Percentiles rank a stretch among this genome's conserved stretches.
These are phyloP conservation scores for Catharus ustulatus DNA, from an alignment of 2,797 vertebrate genomes.

Conservation along the genomic window DNA sequence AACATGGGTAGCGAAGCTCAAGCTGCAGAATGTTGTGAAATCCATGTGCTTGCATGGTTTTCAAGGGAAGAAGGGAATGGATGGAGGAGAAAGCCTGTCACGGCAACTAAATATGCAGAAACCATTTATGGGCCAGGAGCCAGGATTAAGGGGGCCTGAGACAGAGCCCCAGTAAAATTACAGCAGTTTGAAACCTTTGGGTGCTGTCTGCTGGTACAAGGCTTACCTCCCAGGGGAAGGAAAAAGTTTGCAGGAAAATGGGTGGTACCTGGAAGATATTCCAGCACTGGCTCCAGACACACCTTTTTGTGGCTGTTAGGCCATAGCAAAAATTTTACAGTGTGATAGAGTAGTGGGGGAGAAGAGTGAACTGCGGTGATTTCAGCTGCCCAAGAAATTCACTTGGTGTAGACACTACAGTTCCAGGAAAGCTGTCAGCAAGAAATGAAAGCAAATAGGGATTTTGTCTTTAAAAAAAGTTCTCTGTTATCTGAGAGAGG, in stretches of 20 bases:
- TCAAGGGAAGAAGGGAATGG: neutral
- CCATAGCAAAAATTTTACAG: neutral
- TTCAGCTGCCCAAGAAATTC: conserved; percentile 22
- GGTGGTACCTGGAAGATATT: neutral
- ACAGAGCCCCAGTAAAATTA: neutral
- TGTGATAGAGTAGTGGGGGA: neutral
- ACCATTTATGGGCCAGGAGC: neutral
- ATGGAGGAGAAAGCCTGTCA: neutral
- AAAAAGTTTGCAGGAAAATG: neutral
- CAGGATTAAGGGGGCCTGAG: neutral
- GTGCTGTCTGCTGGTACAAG: neutral
- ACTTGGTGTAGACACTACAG: neutral
- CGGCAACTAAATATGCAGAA: neutral
- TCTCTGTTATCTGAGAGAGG: neutral
- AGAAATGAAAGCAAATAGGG: conserved; percentile 25
- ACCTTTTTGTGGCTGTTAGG: neutral
- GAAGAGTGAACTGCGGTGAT: neutral
- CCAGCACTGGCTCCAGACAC: neutral
- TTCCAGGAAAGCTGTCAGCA: conserved; percentile 38
- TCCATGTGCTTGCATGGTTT: neutral
- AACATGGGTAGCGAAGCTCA: rapidly evolving
- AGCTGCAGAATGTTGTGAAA: neutral
- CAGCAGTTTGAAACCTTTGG: neutral
- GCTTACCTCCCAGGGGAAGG: neutral
- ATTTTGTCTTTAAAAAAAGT: neutral